Evolutionary conservation across 2,888 invertebrate genomes (phyloP).

Genomic region (Andrena minutula): DNA sequence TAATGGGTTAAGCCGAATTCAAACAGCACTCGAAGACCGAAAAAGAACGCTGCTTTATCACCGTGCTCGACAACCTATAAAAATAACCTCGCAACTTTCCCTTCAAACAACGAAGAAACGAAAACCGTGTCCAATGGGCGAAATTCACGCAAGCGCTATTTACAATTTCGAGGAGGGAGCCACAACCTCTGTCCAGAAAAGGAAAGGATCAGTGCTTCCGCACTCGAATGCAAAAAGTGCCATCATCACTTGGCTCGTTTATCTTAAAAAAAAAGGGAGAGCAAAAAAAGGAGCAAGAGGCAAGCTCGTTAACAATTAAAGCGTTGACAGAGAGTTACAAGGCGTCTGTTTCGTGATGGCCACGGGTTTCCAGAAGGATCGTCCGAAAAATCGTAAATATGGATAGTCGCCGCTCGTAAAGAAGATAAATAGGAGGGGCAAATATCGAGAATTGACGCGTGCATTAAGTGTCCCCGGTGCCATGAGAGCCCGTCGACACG

Average conservation of each 20-base stretch:
- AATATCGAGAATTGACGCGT: constrained; percentile 66
- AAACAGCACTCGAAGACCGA: no score
- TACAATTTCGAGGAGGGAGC: background rate
- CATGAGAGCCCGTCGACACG: constrained; percentile 25
- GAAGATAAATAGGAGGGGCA: constrained; percentile 64
- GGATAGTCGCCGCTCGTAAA: constrained; percentile 64
- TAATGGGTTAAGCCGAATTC: no score
- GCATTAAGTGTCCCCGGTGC: constrained; percentile 54
- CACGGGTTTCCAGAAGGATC: constrained; percentile 51
- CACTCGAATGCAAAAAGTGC: constrained; percentile 18
- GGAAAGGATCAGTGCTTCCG: constrained; percentile 7
- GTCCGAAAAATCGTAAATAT: constrained; percentile 67
- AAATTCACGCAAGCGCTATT: constrained; percentile 4
- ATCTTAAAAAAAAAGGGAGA: constrained; percentile 12
- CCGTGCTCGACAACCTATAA: background rate
- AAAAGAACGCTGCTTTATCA: no score
- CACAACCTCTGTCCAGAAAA: background rate
- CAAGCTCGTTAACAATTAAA: constrained; percentile 54
- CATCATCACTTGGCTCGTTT: constrained; percentile 8
- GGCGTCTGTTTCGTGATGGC: constrained; percentile 15
- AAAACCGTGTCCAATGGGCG: background rate
- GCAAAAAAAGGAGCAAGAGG: background rate
- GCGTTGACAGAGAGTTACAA: constrained; percentile 52
- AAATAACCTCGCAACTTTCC: background rate
- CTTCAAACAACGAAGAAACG: constrained; percentile 7